Base-by-base conservation (phyloP, 2,888 invertebrate genomes). In the Ditylenchus weischeri region DNA sequence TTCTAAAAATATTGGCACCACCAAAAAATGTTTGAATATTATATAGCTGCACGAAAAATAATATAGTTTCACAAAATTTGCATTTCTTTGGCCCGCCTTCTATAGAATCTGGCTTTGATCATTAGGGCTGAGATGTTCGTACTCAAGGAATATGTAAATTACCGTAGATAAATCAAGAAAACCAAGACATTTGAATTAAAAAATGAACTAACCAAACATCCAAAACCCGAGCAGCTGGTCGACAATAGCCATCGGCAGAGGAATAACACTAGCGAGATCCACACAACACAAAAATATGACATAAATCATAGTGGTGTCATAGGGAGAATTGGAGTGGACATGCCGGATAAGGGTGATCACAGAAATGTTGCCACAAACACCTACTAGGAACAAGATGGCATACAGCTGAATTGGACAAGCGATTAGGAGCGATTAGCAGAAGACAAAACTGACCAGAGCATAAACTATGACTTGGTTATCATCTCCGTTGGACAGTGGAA, bases 301-400 rank as follows among this genome's bases (percentile, higher is more conserved):
- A 68, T 82, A 82, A 49, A 81, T 75, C 69, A 81, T 72, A 11
- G 81, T 81, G 57, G 78, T 80, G 69, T 81, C 80, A 65, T 79
- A 71, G 29, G 69, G 48, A 15, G 57, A 67, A 29, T 51, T 69
- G 38, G 72, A 47, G 57, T 76, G 75, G 13, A 73, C 69, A 36
- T 73, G 75, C 36, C 73, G 60, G 65, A 72, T 72, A 23, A 72
- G 64, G 3, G 74, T 74, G 57, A 74, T 75, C 80, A 78, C 85
- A 82, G 83, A 83, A 5, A 85, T 75, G 70, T 86, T 84, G 43
- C 86, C 85, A 51, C 85, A 80, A 7, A 86, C 80, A 6, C 87
- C 86, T 43, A 86, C 83, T 62, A 85, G 76, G 57, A 86, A 84
- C 15, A 88, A 80, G 65, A 87, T 83, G 8, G 86, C 83, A 81